Evolutionary conservation across 1,140 invertebrate genomes (phyloP), one percentile per base, ranked within the genome.

Genomic region (Anadara kagoshimensis): DNA sequence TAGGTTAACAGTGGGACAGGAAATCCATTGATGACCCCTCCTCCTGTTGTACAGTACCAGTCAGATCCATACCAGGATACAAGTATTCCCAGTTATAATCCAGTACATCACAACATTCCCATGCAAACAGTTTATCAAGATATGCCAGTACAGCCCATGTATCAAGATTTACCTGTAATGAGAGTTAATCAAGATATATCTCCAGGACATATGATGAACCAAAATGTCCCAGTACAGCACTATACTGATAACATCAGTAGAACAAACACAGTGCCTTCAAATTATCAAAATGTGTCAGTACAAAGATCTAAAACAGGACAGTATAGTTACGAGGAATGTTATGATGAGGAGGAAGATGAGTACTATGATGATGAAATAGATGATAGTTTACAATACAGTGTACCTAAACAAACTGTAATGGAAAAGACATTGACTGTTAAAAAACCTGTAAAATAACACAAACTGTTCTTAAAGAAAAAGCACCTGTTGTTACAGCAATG

Each of bases 361-460:
- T 53, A 61, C 29, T 24, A 67, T 26, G 29, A 36, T 7, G 20
- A 45, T 22, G 44, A 58, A 5, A 36, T 65, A 49, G 63, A 63
- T n/a, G 20, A 36, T 2, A 65, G 62, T 0, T 72, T 65, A 18
- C 56, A 62, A 26, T 62, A 62, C 16, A 22, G n/a, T 49, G 53
- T 44, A 56, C 24, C 63, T 16, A 29, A 18, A 57, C 41, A 29
- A 41, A 51, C 47, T 41, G 22, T 61, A 36, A 66, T 61, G 24
- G 69, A 76, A 45, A 72, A 72, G 69, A 73, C 70, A 53, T 68
- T 76, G 47, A 76, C 75, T 44, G 70, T 76, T 10, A 72, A 76
- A 73, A 68, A 54, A 36, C 73, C 73, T 18, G 59, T 62, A 18
- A 41, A 16, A 20, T 51, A 18, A 69, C 57, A 57, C 47, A 58